Evolutionary conservation across 37 sponge, comb jelly and placozoan genomes (phyloP), one percentile per base, ranked within the genome.

Genomic region (Axinella damicornis): DNA sequence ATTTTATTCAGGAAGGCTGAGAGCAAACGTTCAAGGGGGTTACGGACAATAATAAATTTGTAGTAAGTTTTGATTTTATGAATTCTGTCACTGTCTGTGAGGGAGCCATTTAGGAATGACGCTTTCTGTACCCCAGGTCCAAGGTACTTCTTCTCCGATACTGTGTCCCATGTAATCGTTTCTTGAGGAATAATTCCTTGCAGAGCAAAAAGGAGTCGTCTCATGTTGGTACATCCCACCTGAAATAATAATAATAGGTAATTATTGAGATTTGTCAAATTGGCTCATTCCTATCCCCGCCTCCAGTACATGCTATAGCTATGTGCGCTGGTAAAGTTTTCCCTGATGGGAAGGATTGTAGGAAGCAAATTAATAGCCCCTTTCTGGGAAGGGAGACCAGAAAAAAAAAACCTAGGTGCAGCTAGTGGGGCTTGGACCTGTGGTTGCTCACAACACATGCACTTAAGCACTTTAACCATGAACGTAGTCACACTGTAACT

Each of bases 11-110:
- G 34, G 54, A 41, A 87, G 20, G 87, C 87, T 25, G 80, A 78
- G 22, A 87, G 39, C 32, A 87, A 66, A n/a, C 87, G 71, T 36
- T 87, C 80, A n/a, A 87, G 71, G 20, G 87, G 87, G 61, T 87
- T 71, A 24, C 87, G 66, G 16, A 87, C 12, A 13, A 87, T 79
- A 1, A 69, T 27, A 52, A 79, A 60, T 27, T 73, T 78, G 33
- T 21, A 78, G 65, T 79, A 87, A 53, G 14, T 78, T n/a, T 40
- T 70, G 1, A 87, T 62, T 72, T 46, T 79, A 9, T 72, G 2
- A 22, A 71, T 46, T 59, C 72, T 58, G 25, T 61, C 32, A 11
- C 27, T 13, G 27, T 87, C 73, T 31, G 79, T 79, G 16, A 87
- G 62, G 21, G 25, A 19, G 2, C 5, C 25, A 11, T 64, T 74